Base-by-base conservation (phyloP, 2,888 invertebrate species). In the Pammene aurita region DNA sequence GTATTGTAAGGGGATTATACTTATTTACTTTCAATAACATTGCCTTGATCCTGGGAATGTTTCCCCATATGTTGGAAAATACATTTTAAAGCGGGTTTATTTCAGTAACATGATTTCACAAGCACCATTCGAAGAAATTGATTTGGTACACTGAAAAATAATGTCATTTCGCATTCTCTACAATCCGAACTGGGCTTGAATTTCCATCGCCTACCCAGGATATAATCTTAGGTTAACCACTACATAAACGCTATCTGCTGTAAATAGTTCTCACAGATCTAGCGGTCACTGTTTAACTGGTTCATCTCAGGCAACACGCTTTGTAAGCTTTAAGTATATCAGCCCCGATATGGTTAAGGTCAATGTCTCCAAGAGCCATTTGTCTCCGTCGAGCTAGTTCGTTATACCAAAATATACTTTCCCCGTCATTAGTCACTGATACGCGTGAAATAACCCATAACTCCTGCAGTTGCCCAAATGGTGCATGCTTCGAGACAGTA, bases 381-480 rank as follows among this genome's bases (percentile, higher is more conserved):
- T 69, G 55, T 69, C 58, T 52, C 69, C 48, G 72, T 64, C 69
- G 66, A 68, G 67, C 62, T 60, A 65, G 71, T 67, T 69, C 67
- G 70, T 71, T 66, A 73, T 62, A 61, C 58, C 52, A 64, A 78
- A 80, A 79, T 74, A 75, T 73, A 70, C 67, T 71, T 71, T 67
- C 67, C 67, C 64, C 14, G 58, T 58, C 71, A 71, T 71, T 71
- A 67, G 71, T 71, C 71, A 71, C 64, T 71, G 71, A 71, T 71
- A 71, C 71, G 67, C 71, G 57, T 71, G 71, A 71, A 71, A 67
- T 71, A 71, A 62, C 57, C 67, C 67, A 67, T 71, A 67, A 66
- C 67, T 71, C 67, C 58, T 46, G 58, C 67, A 38, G 42, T 41
- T 52, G 44, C 54, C 60, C 60, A 65, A 69, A 69, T 60, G 69